Evolutionary conservation across 1,140 invertebrate genomes (phyloP).

Genomic region (Thereuonema tuberculata): DNA sequence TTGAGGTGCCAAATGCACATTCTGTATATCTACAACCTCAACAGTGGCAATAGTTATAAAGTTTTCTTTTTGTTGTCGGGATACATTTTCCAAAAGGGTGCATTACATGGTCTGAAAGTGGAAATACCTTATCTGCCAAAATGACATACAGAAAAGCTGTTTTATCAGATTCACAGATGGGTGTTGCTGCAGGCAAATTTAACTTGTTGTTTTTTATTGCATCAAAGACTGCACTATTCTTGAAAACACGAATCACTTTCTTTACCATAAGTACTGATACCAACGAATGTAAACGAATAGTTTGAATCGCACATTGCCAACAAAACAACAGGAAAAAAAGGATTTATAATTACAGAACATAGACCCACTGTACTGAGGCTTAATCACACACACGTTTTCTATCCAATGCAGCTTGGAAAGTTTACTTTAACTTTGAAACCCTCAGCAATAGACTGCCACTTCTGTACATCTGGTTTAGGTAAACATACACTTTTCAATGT

Average conservation of each 20-base stretch:
- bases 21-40: too few species aligned
- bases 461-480: not conserved
- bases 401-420: conserved; percentile 22
- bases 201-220: not conserved
- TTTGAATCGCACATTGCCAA: conserved; percentile 15
- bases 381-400: conserved; percentile 20
- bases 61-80: too few species aligned
- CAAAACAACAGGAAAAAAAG: conserved; percentile 14
- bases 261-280: conserved; percentile 16
- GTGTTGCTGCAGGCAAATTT: too few species aligned
- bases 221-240: not conserved
- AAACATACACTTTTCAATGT: not conserved
- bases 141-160: too few species aligned
- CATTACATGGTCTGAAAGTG: too few species aligned
- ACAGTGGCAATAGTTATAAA: too few species aligned
- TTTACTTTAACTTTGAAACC: conserved; percentile 17
- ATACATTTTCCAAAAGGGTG: too few species aligned
- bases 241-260: conserved; percentile 12
- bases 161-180: too few species aligned
- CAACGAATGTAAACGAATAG: conserved; percentile 18
- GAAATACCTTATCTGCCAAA: too few species aligned
- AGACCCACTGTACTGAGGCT: conserved; percentile 11
- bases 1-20: too few species aligned
- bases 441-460: conserved; percentile 17
- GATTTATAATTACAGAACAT: conserved; percentile 19